Conservation (phyloP, 1,140 invertebrate genomes). For the Drosophila punjabiensis region DNA sequence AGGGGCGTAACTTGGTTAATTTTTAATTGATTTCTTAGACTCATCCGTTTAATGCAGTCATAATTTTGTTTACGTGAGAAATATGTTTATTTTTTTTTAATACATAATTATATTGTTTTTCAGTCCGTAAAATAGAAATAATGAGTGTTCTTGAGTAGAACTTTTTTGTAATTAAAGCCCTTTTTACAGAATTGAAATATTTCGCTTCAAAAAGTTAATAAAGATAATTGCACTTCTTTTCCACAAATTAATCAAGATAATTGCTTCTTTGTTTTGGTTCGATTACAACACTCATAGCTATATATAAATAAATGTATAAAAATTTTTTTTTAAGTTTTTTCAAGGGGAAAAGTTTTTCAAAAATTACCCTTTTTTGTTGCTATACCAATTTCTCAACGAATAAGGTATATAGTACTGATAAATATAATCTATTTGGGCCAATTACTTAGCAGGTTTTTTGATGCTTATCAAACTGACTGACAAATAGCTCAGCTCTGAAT, state of each 20-base stretch:
- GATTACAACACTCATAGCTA: neutral
- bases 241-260: neutral
- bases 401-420: slow-evolving; percentile 1
- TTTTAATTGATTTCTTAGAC: slow-evolving; percentile 27
- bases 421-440: slow-evolving; percentile 38
- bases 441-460: slow-evolving; percentile 32
- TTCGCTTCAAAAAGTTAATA: neutral
- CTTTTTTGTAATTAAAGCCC: neutral
- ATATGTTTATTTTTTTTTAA: neutral
- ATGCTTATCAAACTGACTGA: slow-evolving; percentile 20
- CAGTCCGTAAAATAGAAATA: neutral
- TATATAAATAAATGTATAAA: neutral
- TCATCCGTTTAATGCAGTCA: slow-evolving; percentile 13
- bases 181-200: neutral
- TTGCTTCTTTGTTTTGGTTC: neutral
- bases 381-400: neutral
- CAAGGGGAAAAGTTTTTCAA: neutral
- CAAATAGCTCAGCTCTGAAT: slow-evolving; percentile 7
- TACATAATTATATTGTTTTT: slow-evolving; percentile 1
- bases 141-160: neutral
- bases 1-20: neutral
- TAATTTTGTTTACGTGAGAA: neutral
- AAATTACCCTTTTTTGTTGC: neutral
- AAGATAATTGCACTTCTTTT: slow-evolving; percentile 1
- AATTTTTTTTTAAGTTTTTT: neutral